Evolutionary conservation across 2,888 invertebrate species (phyloP), one percentile per base, ranked within the genome.

Genomic region (Meliscaeva auricollis): DNA sequence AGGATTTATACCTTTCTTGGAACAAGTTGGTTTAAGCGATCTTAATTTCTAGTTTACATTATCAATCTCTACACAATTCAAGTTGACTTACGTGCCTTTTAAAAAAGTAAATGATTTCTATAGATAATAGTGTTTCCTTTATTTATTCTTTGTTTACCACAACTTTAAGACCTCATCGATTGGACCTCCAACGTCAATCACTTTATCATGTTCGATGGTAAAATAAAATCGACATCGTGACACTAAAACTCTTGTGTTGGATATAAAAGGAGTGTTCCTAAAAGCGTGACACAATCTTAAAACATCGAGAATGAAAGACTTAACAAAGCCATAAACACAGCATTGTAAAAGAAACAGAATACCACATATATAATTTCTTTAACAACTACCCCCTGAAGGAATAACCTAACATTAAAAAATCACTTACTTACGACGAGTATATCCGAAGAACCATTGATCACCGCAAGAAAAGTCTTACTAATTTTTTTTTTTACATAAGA

Each of bases 381-480:
- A 70, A 72, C 66, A 84, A 84, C 79, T 58, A 72, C 70, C 84
- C 84, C 84, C 80, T 85, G 68, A 85, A 85, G 84, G 84, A 68
- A 80, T 72, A 80, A 68, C 75, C 85, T 83, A 87, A 84, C 88
- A 87, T 88, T 88, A 88, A 87, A 87, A 87, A 83, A 87, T 87
- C 87, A 87, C 88, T 87, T 81, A 87, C 69, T 76, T 73, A n/a
- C n/a, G n/a, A n/a, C n/a, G n/a, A n/a, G n/a, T 26, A 26, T 26
- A 76, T 70, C 72, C 78, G 70, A 58, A 58, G 46, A 62, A 30
- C 35, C 80, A 75, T 79, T 74, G 84, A 84, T 80, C 84, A 76
- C 48, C 9, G 2, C 9, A 22, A 50, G 9, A 22, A 17, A 44
- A 62, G 15, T 64, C 30, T 64, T 0, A 54, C 54, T 15, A 13